Percentiles rank a stretch among this genome's conserved stretches.
Conservation (phyloP, 2,797 vertebrate genomes). For the Sternotherus odoratus region DNA sequence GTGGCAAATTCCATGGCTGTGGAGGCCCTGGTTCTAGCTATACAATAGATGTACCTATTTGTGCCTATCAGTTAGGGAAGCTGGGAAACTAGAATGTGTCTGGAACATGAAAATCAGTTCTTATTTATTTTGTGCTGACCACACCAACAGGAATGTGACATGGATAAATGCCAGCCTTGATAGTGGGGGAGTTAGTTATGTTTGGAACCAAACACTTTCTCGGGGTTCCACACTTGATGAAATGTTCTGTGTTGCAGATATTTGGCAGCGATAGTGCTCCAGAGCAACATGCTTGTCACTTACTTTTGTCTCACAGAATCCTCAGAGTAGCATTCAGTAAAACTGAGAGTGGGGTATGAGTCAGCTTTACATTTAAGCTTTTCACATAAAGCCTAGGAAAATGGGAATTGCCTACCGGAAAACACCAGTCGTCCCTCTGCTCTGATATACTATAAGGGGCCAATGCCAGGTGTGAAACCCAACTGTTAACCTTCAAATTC, state of each 20-base stretch:
- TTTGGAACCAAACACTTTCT: too few relatives aligned
- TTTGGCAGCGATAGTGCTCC: neutral
- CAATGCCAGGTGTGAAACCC: neutral
- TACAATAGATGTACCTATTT: neutral
- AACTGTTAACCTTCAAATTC: neutral
- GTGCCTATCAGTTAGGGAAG: neutral
- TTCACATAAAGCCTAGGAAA: neutral
- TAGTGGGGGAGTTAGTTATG: neutral
- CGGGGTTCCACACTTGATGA: neutral
- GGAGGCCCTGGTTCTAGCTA: rapidly evolving
- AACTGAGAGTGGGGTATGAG: neutral
- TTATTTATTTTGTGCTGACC: neutral
- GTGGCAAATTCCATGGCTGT: rapidly evolving
- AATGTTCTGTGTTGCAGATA: neutral
- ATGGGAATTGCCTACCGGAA: neutral
- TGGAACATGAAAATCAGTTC: rapidly evolving
- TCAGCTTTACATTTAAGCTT: rapidly evolving
- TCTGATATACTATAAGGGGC: neutral
- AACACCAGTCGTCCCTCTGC: rapidly evolving
- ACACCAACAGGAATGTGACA: neutral
- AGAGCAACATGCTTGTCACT: rapidly evolving
- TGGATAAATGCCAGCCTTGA: neutral
- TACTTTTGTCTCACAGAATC: neutral
- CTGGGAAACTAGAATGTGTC: neutral
- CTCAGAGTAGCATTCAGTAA: neutral